Evolutionary conservation across 2,888 invertebrate species (phyloP), one percentile per base, ranked within the genome.

Genomic region (Penaeus monodon): DNA sequence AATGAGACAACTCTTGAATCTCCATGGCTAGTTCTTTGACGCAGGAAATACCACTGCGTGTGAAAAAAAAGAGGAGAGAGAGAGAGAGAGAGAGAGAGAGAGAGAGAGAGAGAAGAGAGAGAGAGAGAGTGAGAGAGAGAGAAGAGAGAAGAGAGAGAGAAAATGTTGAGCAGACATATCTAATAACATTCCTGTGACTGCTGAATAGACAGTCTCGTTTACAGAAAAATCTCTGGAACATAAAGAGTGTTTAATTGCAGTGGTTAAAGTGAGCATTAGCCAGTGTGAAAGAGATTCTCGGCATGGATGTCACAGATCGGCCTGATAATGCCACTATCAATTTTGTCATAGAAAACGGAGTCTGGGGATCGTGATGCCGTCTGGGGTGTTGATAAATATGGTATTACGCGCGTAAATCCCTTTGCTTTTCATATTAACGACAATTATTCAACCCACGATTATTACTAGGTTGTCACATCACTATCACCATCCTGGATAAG

Each of bases 241-340:
- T 81, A 81, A 81, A 81, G 81, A 81, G 65, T 49, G 17, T 81
- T 81, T 81, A 81, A 81, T 81, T 68, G 81, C 66, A n/a, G 81
- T 22, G 68, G 81, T 33, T 38, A 27, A 68, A 81, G 81, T 81
- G 68, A 33, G 66, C 81, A 81, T 68, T 27, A 81, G 81, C 81
- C 68, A 20, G 44, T 44, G 38, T 81, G 81, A 81, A 81, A 81
- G 68, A 81, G 68, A 81, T 44, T 68, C 81, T 44, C 68, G 66
- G 44, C 65, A 81, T 81, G 38, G 81, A 65, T 68, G 68, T 81
- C 81, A 65, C 80, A 81, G 68, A 81, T 81, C 33, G 49, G 66
- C 44, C 27, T 44, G 81, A 81, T 81, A 81, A 80, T 80, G 80
- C 68, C 81, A 81, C 66, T 81, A 81, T 81, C 68, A 81, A 81